A percentile compares a stretch with the other conserved stretches of the same genome.
Evolutionary conservation across 92 coral and sea anemone species (phyloP).

Genomic region (Meandrina meandrites): DNA sequence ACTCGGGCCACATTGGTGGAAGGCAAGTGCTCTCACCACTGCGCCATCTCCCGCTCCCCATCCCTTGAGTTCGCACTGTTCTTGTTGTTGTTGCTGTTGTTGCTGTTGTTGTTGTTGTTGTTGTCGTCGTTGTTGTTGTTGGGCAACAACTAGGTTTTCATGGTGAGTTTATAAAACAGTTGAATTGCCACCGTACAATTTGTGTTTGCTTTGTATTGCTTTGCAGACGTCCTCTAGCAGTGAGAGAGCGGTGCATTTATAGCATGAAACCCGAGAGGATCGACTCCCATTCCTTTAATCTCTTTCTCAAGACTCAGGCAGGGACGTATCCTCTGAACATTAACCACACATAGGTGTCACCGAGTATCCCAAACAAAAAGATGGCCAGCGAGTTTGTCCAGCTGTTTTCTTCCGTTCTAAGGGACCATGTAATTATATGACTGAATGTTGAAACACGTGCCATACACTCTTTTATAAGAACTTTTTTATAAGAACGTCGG

Average conservation of each 20-base stretch:
- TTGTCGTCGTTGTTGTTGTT: too few relatives aligned
- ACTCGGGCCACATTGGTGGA: too few relatives aligned
- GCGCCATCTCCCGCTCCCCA: too few relatives aligned
- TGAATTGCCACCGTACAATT: background rate
- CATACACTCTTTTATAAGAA: too few relatives aligned
- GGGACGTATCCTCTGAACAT: slow-evolving; percentile 88
- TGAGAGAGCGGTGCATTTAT: slow-evolving; percentile 75
- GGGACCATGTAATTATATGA: background rate
- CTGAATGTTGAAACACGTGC: background rate
- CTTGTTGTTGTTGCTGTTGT: too few relatives aligned
- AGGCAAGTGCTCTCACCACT: too few relatives aligned
- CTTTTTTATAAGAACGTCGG: too few relatives aligned
- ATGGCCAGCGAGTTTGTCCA: background rate
- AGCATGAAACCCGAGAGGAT: slow-evolving; percentile 69
- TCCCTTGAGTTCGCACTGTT: too few relatives aligned
- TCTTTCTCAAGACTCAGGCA: slow-evolving; percentile 88
- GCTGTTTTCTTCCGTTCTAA: background rate
- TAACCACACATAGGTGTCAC: background rate
- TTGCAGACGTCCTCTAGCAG: slow-evolving; percentile 90
- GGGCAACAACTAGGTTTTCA: background rate
- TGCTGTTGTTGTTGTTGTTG: too few relatives aligned
- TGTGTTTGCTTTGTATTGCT: background rate
- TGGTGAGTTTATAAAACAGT: background rate
- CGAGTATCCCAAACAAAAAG: background rate
- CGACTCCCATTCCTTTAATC: slow-evolving; percentile 78